phyloP scores from a whole-genome alignment of 2,113 vertebrate species.

The Phocoena phocoena region DNA sequence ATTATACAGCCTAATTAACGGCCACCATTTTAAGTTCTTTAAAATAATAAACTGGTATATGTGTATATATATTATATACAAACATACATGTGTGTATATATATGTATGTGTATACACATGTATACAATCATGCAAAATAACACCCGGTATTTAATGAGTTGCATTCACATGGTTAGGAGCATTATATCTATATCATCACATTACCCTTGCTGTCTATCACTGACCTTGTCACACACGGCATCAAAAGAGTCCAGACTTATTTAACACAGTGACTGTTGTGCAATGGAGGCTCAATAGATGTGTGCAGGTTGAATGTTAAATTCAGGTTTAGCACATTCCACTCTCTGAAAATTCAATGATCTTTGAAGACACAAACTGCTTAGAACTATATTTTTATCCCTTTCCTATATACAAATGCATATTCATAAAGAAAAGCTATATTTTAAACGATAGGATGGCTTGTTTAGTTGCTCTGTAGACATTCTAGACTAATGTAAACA shows the following conservation, averaged over 20 bases:
- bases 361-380: not conserved
- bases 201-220: not conserved
- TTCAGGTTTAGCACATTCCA: not conserved
- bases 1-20: not conserved
- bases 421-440: not conserved
- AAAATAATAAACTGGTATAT: not conserved
- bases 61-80: not conserved
- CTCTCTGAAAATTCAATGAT: not conserved
- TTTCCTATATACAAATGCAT: not conserved
- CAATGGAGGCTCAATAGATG: not conserved
- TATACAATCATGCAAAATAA: not conserved
- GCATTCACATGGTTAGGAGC: not conserved
- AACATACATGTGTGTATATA: not conserved
- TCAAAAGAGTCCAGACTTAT: not conserved
- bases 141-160: not conserved
- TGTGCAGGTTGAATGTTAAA: not conserved
- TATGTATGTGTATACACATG: not conserved
- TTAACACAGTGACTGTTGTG: not conserved
- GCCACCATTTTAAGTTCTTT: not conserved
- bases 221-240: not conserved
- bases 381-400: not conserved
- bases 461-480: not conserved
- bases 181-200: not conserved
- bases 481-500: not conserved
- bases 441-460: not conserved